Percentiles rank a stretch among this genome's conserved stretches.
Evolutionary conservation across 1,140 invertebrate species (phyloP).

Genomic region (Meteorus sp.): DNA sequence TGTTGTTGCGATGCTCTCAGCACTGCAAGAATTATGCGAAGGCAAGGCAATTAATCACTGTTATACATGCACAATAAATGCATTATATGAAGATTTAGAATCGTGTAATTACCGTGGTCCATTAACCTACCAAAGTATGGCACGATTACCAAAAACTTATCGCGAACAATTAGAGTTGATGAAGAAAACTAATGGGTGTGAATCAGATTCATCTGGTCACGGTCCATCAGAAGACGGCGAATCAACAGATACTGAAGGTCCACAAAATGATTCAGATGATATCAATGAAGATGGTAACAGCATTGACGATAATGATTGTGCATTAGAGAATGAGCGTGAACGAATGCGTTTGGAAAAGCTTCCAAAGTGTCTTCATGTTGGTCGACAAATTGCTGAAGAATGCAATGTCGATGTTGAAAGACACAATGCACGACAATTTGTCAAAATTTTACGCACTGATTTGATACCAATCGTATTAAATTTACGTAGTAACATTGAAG

Average conservation of each 20-base stretch:
- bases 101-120: conserved; percentile 84
- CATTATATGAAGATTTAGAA: conserved; percentile 71
- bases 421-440: conserved; percentile 77
- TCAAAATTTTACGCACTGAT: conserved; percentile 69
- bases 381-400: conserved; percentile 63
- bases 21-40: conserved; percentile 78
- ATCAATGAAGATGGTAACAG: conserved; percentile 58
- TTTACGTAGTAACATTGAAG: conserved; percentile 76
- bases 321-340: conserved; percentile 59
- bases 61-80: conserved; percentile 67
- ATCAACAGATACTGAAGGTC: conserved; percentile 69
- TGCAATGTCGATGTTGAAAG: conserved; percentile 76
- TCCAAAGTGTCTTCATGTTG: conserved; percentile 65
- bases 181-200: conserved; percentile 59
- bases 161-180: conserved; percentile 60
- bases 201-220: conserved; percentile 67
- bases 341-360: conserved; percentile 65
- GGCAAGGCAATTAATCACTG: conserved; percentile 67
- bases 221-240: conserved; percentile 53
- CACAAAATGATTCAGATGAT: conserved; percentile 64
- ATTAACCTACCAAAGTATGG: conserved; percentile 81
- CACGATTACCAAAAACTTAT: conserved; percentile 77
- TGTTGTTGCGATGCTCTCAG: conserved; percentile 79
- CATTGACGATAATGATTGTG: conserved; percentile 51
- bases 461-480: conserved; percentile 73